Base-by-base conservation (phyloP, 2,888 invertebrate species). In the Habrosyne pyritoides region DNA sequence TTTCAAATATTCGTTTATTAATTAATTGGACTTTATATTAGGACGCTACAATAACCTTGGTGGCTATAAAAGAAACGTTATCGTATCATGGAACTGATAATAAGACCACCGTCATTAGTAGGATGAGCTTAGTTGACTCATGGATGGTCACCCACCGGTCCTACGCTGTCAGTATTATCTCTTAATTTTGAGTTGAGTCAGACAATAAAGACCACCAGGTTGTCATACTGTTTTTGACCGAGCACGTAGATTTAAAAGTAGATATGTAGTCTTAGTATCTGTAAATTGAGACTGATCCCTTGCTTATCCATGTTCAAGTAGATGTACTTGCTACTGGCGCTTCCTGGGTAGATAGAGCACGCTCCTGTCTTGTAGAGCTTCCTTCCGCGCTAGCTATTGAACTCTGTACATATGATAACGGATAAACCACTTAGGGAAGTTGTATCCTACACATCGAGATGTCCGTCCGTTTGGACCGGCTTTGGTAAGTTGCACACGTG, bases 301-400 rank as follows among this genome's bases (percentile, higher is more conserved):
- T 70, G 71, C 82, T 87, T 84, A 87, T 86, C 84, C 75, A 76
- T 71, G 79, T 78, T 77, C 74, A 82, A 79, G 81, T 81, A 80
- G 73, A 79, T 77, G 69, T 72, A 69, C 73, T 74, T 59, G 76
- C 77, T 78, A 81, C 84, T 68, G 73, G 71, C 77, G 81, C 82
- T 89, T 91, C 88, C 91, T 86, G 84, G 66, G 75, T 87, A 87
- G 90, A 90, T 89, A 91, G 66, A 77, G 75, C 71, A 77, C 77
- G 81, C 81, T 80, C 77, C 78, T 74, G 68, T 68, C 70, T 81
- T 86, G 80, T 87, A 87, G 83, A 83, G 88, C 89, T 91, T 91
- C 90, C 91, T 89, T 90, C 87, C 89, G 83, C 68, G 74, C 77
- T 74, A 63, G 63, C 73, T 74, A 73, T 75, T 75, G 67, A 75